Conservation (phyloP, 2,888 invertebrate genomes). For the Drosophila nr. medialis region DNA sequence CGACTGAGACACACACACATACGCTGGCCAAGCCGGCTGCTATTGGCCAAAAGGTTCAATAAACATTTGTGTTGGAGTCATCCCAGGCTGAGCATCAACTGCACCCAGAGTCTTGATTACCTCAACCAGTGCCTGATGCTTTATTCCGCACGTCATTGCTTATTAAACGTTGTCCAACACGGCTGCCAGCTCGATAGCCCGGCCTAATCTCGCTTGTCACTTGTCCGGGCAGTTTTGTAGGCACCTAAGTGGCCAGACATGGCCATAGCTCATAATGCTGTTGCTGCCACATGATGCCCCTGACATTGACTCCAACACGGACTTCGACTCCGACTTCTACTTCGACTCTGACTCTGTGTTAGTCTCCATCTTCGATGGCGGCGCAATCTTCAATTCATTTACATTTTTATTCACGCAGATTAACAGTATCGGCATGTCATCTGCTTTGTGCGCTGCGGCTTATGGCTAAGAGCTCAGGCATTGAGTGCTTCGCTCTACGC, state of each 20-base stretch:
- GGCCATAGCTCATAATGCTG: constrained; percentile 73
- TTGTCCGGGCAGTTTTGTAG: constrained; percentile 60
- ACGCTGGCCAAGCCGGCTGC: constrained; percentile 9
- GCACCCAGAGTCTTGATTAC: constrained; percentile 7
- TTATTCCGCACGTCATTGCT: constrained; percentile 67
- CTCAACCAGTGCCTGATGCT: constrained; percentile 23
- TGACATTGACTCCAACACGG: constrained; percentile 30
- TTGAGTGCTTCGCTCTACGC: constrained; percentile 49
- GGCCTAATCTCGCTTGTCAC: constrained; percentile 72
- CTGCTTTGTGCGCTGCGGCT: constrained; percentile 72
- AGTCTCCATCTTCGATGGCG: constrained; percentile 50
- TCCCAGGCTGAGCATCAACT: constrained; percentile 33
- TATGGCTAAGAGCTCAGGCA: constrained; percentile 72
- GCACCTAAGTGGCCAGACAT: constrained; percentile 54
- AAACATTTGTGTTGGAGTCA: constrained; percentile 53
- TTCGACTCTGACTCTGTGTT: constrained; percentile 10
- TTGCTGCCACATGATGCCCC: constrained; percentile 43
- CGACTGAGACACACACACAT: constrained; percentile 47
- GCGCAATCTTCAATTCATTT: constrained; percentile 81
- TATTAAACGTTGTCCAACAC: constrained; percentile 66
- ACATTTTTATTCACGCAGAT: constrained; percentile 83
- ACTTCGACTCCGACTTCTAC: constrained; percentile 4
- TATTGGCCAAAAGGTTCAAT: constrained; percentile 51
- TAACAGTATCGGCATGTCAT: constrained; percentile 83
- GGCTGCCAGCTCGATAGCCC: constrained; percentile 35